A percentile compares a stretch with the other conserved stretches of the same genome.
phyloP scores from a whole-genome alignment of 2,888 invertebrate species.

The Pardosa pseudoannulata region DNA sequence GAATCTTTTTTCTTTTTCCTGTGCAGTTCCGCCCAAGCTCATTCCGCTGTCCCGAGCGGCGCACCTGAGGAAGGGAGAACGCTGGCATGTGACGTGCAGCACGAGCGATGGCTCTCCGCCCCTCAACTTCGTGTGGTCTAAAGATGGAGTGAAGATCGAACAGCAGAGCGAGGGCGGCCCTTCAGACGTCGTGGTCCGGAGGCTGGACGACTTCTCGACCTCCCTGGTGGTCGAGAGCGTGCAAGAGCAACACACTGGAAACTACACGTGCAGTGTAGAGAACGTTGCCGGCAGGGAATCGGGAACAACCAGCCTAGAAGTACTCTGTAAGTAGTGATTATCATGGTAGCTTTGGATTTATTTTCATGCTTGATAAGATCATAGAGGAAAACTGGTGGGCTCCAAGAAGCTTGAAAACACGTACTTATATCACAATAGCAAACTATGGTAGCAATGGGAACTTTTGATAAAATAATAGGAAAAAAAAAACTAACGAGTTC shows the following conservation, averaged over 20 bases:
- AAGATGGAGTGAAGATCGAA: slow-evolving; percentile 56
- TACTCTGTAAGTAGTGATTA: slow-evolving; percentile 64
- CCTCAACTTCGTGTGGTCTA: slow-evolving; percentile 67
- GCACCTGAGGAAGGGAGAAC: slow-evolving; percentile 55
- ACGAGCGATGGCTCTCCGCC: slow-evolving; percentile 70
- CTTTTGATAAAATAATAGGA: too few relatives aligned
- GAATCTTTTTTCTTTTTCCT: too few relatives aligned
- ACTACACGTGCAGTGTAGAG: slow-evolving; percentile 59
- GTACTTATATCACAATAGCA: too few relatives aligned
- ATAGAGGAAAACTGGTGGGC: too few relatives aligned
- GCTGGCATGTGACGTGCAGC: slow-evolving; percentile 60
- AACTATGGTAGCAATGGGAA: too few relatives aligned
- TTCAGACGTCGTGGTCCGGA: slow-evolving; percentile 36
- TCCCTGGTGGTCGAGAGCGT: slow-evolving; percentile 63
- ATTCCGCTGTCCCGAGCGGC: slow-evolving; percentile 51
- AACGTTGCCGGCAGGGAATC: slow-evolving; percentile 55
- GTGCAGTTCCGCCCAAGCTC: slow-evolving; percentile 62
- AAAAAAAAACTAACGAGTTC: too few relatives aligned
- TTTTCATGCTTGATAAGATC: too few relatives aligned
- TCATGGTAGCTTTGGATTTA: too few relatives aligned
- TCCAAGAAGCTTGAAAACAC: too few relatives aligned
- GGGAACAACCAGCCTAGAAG: slow-evolving; percentile 57
- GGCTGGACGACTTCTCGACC: slow-evolving; percentile 55
- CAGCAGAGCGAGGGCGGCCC: slow-evolving; percentile 29
- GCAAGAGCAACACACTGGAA: slow-evolving; percentile 59